phyloP scores from a whole-genome alignment of 2,888 invertebrate genomes.

The Entomobrya proxima region DNA sequence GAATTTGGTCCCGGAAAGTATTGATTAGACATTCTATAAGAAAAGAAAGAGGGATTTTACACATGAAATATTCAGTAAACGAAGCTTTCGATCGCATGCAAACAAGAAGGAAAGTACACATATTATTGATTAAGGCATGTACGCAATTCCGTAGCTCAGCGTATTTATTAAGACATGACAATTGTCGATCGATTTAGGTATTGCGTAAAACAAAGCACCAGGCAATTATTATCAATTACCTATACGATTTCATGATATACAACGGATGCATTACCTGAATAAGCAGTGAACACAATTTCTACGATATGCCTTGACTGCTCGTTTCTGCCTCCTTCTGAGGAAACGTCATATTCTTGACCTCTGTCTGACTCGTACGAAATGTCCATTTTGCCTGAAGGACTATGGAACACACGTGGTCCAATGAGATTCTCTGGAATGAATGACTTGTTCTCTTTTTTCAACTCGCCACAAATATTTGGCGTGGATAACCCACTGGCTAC shows the following conservation, averaged over 20 bases:
- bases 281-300: constrained; percentile 74
- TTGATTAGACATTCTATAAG: constrained; percentile 44
- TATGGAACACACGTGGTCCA: constrained; percentile 68
- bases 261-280: no score
- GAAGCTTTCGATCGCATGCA: background rate
- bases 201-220: background rate
- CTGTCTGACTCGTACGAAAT: constrained; percentile 63
- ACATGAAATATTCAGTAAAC: constrained; percentile 14
- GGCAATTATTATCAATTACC: background rate
- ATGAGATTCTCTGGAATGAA: constrained; percentile 65
- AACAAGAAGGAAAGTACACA: background rate
- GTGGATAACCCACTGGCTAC: constrained; percentile 51
- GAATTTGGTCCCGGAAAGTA: constrained; percentile 53
- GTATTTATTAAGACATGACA: background rate
- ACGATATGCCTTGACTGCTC: constrained; percentile 63
- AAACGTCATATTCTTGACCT: constrained; percentile 51
- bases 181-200: constrained; percentile 4
- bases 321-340: background rate
- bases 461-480: constrained; percentile 65
- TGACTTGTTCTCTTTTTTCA: constrained; percentile 68
- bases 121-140: background rate
- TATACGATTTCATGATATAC: background rate
- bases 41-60: background rate
- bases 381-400: constrained; percentile 65
- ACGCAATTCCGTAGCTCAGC: background rate